phyloP scores from a whole-genome alignment of 2,113 vertebrate species.

The Zosterops hypoxanthus region DNA sequence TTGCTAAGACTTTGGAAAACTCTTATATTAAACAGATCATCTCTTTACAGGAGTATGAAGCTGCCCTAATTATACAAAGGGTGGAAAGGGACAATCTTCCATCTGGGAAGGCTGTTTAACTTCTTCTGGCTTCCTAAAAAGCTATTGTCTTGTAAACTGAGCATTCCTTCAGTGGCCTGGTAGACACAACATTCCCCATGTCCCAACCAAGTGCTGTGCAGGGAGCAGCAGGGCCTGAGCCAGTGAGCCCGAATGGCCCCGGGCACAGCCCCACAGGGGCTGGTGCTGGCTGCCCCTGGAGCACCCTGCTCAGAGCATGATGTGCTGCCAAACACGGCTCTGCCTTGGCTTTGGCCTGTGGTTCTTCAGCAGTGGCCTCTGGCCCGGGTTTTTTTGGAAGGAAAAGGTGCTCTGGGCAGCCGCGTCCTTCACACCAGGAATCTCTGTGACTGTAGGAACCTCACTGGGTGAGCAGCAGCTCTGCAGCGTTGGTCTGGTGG shows the following conservation, averaged over 20 bases:
- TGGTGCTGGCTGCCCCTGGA: not conserved
- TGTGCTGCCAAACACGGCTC: not conserved
- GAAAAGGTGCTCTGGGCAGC: not conserved
- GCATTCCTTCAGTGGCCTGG: constrained; percentile 1
- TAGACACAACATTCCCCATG: constrained; percentile 57
- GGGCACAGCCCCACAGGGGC: not conserved
- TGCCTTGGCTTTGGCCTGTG: accelerated
- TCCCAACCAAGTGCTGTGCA: not conserved
- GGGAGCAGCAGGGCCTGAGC: not conserved
- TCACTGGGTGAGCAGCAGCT: not conserved
- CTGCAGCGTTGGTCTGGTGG: not conserved
- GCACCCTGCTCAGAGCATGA: accelerated
- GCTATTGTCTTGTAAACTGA: constrained; percentile 46
- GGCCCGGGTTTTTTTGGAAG: not conserved
- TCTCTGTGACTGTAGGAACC: not conserved
- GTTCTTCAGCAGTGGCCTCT: not conserved
- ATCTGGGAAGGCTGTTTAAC: constrained; percentile 45
- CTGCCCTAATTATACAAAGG: not conserved
- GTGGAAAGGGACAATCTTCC: not conserved
- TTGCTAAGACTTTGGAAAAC: constrained; percentile 48
- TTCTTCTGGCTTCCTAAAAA: constrained; percentile 56
- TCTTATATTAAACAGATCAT: constrained; percentile 48
- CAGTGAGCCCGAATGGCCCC: not conserved
- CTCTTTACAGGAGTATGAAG: constrained; percentile 3
- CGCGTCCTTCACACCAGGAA: not conserved